These are phyloP conservation scores for Diogma glabrata DNA, from an alignment of 2,888 invertebrate species.

Conservation along the genomic window DNA sequence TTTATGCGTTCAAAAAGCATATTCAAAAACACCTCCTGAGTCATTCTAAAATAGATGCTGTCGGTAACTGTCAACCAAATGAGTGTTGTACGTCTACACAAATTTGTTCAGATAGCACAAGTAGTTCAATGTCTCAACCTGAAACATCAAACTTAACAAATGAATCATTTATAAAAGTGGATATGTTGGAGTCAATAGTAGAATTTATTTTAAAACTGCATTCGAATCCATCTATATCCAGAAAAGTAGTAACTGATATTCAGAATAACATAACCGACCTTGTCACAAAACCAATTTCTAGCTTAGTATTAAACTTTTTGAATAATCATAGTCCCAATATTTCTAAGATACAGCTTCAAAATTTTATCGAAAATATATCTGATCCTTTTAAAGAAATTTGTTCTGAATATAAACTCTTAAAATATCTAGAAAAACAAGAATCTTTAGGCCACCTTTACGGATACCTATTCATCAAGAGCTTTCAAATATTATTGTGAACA, in stretches of 20 bases:
- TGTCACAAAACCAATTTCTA: not conserved
- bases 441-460: not conserved
- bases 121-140: too few species aligned
- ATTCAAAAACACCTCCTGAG: not conserved
- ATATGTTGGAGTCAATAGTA: too few species aligned
- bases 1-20: too few species aligned
- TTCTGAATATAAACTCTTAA: not conserved
- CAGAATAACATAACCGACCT: not conserved
- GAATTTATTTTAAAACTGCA: not conserved
- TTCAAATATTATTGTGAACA: not conserved
- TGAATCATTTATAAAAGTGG: too few species aligned
- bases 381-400: constrained; percentile 1
- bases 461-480: not conserved
- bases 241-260: not conserved
- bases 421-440: not conserved
- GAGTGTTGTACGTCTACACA: not conserved
- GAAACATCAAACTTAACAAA: too few species aligned
- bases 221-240: not conserved
- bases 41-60: not conserved
- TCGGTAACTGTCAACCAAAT: too few species aligned
- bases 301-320: not conserved
- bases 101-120: too few species aligned
- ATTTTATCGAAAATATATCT: not conserved
- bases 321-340: not conserved
- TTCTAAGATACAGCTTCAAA: not conserved